phyloP scores from a whole-genome alignment of 2,113 vertebrate species.

The Calidris pugnax region DNA sequence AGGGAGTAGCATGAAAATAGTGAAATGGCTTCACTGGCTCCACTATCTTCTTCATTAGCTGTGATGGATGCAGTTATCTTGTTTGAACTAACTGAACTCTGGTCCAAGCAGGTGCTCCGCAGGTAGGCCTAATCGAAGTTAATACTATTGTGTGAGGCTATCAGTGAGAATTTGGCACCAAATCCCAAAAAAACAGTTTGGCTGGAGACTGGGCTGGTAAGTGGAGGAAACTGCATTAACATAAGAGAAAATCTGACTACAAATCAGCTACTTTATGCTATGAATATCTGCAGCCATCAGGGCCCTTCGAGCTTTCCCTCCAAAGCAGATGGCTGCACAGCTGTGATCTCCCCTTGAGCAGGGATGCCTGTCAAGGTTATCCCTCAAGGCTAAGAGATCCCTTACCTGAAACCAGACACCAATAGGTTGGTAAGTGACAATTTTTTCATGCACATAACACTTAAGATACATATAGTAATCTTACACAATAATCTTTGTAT shows the following conservation, averaged over 20 bases:
- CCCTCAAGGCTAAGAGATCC: neutral
- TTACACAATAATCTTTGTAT: rapidly evolving
- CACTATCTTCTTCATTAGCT: neutral
- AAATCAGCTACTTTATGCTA: neutral
- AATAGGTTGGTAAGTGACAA: rapidly evolving
- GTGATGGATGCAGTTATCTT: neutral
- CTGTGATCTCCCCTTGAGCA: neutral
- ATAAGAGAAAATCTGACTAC: neutral
- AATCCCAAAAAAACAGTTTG: neutral
- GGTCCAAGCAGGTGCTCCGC: neutral
- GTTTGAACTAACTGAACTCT: neutral
- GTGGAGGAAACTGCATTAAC: neutral
- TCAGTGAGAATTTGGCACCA: neutral
- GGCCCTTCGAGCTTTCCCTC: neutral
- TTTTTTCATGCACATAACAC: neutral
- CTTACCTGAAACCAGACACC: neutral
- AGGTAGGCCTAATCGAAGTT: neutral
- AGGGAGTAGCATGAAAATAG: neutral
- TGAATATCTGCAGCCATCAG: neutral
- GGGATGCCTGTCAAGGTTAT: neutral
- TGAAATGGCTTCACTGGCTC: neutral
- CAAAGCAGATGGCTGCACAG: neutral
- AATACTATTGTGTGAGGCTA: neutral
- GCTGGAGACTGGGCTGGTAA: neutral
- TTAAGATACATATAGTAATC: neutral